These are phyloP conservation scores for Aphis gossypii DNA, from an alignment of 1,140 invertebrate genomes.

Conservation along the genomic window DNA sequence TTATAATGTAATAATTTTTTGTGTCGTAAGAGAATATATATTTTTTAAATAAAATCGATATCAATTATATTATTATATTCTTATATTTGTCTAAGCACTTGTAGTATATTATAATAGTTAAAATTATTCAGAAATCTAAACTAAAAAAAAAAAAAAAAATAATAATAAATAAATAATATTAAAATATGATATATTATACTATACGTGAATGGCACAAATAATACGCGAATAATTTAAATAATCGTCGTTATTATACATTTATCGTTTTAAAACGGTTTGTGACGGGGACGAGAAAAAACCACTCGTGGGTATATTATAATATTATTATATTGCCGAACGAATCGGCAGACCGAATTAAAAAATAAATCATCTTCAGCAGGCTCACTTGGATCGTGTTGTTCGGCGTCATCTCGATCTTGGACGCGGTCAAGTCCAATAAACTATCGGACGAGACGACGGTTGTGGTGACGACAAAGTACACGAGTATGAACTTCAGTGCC, in stretches of 20 bases:
- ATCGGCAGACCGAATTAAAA: background rate
- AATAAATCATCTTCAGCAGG: background rate
- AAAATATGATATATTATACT: background rate
- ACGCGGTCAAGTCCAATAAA: background rate
- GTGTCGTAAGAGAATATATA: background rate
- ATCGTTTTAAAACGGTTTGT: background rate
- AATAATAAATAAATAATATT: background rate
- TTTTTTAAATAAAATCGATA: background rate
- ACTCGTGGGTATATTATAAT: no score
- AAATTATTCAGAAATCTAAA: background rate
- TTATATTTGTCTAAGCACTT: background rate
- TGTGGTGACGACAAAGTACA: background rate
- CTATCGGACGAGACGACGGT: background rate
- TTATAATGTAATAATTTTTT: background rate
- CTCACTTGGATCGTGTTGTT: conserved; percentile 22
- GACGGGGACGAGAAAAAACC: background rate
- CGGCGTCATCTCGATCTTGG: background rate
- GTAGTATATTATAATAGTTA: background rate
- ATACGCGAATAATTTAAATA: no score
- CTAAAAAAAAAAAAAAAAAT: background rate
- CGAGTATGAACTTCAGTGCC: conserved; percentile 28
- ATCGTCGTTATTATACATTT: background rate
- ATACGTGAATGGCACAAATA: background rate
- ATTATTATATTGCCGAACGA: background rate
- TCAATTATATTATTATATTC: background rate